These are phyloP conservation scores for Morpho helenor DNA, from an alignment of 2,888 invertebrate species.

Conservation along the genomic window DNA sequence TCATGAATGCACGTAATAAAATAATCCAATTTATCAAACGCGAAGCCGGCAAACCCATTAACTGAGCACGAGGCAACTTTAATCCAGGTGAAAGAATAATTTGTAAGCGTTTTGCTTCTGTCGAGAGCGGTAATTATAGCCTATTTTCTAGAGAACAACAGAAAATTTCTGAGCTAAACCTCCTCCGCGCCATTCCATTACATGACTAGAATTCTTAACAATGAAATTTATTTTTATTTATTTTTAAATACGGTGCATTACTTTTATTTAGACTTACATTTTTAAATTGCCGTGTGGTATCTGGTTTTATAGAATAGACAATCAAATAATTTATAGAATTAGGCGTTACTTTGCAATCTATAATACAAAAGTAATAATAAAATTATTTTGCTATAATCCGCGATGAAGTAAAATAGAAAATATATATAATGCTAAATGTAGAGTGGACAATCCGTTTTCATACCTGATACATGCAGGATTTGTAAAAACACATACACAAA, in stretches of 20 bases:
- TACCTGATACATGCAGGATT: too few species aligned
- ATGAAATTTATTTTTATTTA: conserved; percentile 6
- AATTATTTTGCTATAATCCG: too few species aligned
- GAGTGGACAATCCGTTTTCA: too few species aligned
- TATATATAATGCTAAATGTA: too few species aligned
- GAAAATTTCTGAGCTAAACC: conserved; percentile 20
- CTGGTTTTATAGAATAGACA: too few species aligned
- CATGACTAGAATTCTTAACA: conserved; percentile 22
- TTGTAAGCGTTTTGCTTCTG: conserved; percentile 23
- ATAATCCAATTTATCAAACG: conserved; percentile 14
- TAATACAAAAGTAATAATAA: too few species aligned
- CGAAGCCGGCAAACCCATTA: conserved; percentile 5
- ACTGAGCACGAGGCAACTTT: conserved; percentile 18
- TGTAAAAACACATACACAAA: too few species aligned
- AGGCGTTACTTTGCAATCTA: too few species aligned
- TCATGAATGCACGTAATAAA: conserved; percentile 1
- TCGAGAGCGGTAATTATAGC: conserved; percentile 26
- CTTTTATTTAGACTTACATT: too few species aligned
- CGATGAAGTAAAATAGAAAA: too few species aligned
- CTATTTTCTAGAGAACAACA: conserved; percentile 23
- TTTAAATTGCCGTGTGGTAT: too few species aligned
- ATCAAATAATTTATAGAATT: too few species aligned
- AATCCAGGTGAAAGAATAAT: conserved; percentile 28
- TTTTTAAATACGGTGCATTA: background rate
- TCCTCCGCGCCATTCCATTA: conserved; percentile 17